Conservation (phyloP, 2,888 invertebrate genomes). For the Watsonalla binaria region DNA sequence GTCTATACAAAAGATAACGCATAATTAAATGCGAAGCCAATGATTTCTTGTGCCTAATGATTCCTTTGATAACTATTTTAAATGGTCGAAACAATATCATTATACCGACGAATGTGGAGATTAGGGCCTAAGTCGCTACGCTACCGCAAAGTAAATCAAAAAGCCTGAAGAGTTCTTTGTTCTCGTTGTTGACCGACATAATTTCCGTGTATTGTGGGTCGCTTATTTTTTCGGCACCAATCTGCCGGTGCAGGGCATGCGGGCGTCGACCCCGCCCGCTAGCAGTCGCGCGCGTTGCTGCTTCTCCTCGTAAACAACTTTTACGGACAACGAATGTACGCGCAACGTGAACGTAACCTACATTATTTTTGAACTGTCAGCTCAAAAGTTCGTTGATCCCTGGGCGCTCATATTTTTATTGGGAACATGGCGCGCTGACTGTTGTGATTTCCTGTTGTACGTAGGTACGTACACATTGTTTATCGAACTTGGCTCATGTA, state of each 20-base stretch:
- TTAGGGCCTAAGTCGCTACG: conserved; percentile 6
- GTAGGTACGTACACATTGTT: conserved; percentile 23
- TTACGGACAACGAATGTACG: conserved; percentile 75
- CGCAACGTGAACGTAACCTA: conserved; percentile 77
- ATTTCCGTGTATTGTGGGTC: conserved; percentile 67
- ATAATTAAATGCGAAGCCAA: no score
- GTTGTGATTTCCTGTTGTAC: conserved; percentile 56
- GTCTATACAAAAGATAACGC: no score
- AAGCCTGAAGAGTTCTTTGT: conserved; percentile 52
- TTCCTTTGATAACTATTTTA: no score
- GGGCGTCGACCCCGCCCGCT: conserved; percentile 57
- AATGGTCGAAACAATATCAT: no score
- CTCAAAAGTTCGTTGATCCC: conserved; percentile 72
- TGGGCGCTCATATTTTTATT: conserved; percentile 62
- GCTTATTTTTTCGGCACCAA: conserved; percentile 74
- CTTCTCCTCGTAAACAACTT: conserved; percentile 70
- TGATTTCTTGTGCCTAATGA: no score
- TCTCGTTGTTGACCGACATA: conserved; percentile 61
- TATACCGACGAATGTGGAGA: no score
- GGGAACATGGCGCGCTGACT: conserved; percentile 60
- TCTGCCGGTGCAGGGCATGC: conserved; percentile 58
- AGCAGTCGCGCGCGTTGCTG: conserved; percentile 35
- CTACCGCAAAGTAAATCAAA: conserved; percentile 21
- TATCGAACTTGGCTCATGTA: conserved; percentile 40
- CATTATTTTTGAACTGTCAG: conserved; percentile 78